Evolutionary conservation across 2,797 vertebrate species (phyloP).

Genomic region (Anas capensis): DNA sequence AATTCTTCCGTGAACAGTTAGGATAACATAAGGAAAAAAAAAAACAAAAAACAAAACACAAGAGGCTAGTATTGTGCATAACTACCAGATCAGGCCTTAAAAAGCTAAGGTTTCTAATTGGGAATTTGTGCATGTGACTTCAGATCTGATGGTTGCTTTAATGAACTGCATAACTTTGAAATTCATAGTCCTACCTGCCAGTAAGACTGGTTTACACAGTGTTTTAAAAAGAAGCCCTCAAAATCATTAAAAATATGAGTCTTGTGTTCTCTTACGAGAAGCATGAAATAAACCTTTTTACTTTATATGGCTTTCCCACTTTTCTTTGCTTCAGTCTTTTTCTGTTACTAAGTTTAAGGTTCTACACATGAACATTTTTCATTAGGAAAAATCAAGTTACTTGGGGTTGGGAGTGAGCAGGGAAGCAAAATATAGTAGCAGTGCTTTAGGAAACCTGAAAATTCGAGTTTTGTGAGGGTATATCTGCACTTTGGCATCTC

Average conservation of each 20-base stretch:
- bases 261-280: background rate
- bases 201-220: background rate
- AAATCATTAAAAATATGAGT: background rate
- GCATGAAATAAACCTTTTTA: background rate
- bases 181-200: background rate
- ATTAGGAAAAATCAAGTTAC: background rate
- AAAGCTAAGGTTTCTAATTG: background rate
- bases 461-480: background rate
- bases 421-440: background rate
- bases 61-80: background rate
- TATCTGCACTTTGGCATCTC: background rate
- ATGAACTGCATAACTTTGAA: background rate
- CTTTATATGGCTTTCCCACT: background rate
- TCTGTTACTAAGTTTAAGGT: background rate
- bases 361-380: background rate
- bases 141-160: background rate
- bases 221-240: background rate
- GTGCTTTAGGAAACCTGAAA: background rate
- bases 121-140: background rate
- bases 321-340: background rate
- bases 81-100: background rate
- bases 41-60: background rate
- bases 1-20: background rate
- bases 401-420: background rate
- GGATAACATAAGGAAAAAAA: fast-evolving